A percentile compares a stretch with the other conserved stretches of the same genome.
phyloP scores from a whole-genome alignment of 2,888 invertebrate genomes.

The Beris morrisii region DNA sequence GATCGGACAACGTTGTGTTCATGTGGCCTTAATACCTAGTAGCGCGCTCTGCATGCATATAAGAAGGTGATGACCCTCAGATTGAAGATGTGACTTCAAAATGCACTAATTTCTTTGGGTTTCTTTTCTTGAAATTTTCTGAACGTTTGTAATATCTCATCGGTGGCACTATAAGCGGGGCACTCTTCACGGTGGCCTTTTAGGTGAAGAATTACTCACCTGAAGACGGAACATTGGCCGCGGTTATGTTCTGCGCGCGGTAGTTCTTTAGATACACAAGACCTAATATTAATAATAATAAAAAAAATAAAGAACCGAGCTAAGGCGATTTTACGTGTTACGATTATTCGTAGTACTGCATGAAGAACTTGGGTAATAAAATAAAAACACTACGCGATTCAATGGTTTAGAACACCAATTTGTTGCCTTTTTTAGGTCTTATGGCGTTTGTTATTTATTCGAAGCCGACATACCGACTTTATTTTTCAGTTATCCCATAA shows the following conservation, averaged over 20 bases:
- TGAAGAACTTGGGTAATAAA: not conserved
- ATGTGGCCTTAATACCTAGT: constrained; percentile 11
- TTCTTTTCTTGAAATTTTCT: constrained; percentile 15
- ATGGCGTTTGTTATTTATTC: not conserved
- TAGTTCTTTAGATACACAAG: not conserved
- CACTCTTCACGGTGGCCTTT: constrained; percentile 12
- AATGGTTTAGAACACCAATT: not conserved
- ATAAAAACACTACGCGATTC: not conserved
- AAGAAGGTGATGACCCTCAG: constrained; percentile 27
- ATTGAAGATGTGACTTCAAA: constrained; percentile 23
- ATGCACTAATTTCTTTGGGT: constrained; percentile 22
- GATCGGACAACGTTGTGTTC: not conserved
- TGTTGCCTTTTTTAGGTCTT: not conserved
- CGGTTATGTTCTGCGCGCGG: not conserved
- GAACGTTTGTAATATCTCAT: not conserved
- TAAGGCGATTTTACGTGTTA: constrained; percentile 2
- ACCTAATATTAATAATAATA: not conserved
- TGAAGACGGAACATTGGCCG: constrained; percentile 13
- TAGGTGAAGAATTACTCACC: constrained; percentile 14
- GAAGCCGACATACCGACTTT: constrained; percentile 26
- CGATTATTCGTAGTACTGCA: not conserved
- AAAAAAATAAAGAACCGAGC: not conserved
- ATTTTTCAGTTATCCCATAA: constrained; percentile 17
- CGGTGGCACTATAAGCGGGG: not conserved
- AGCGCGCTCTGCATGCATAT: constrained; percentile 13